A percentile compares a stretch with the other conserved stretches of the same genome.
These are phyloP conservation scores for Hirtodrosophila trivittata DNA, from an alignment of 2,888 invertebrate genomes.

Conservation along the genomic window DNA sequence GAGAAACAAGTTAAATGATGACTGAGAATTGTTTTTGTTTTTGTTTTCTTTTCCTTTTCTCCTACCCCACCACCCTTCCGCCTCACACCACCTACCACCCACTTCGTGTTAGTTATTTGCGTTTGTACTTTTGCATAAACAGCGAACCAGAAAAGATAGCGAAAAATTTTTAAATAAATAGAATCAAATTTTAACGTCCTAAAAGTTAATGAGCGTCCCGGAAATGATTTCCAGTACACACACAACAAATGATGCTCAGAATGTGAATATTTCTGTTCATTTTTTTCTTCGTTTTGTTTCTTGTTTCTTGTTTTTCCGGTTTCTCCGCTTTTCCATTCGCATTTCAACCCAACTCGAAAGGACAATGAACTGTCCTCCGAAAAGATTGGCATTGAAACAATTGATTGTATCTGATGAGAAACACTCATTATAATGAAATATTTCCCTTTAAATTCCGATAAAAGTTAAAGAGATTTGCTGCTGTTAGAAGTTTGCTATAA, in stretches of 20 bases:
- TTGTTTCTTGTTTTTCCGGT: background rate
- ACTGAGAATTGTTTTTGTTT: slow-evolving; percentile 29
- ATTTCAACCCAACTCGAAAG: slow-evolving; percentile 5
- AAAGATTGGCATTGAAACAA: slow-evolving; percentile 26
- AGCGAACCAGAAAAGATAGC: slow-evolving; percentile 13
- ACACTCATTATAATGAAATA: no score
- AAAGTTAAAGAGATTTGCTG: no score
- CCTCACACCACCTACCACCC: background rate
- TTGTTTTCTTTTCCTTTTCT: background rate
- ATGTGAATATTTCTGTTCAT: background rate
- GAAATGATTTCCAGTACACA: slow-evolving; percentile 57
- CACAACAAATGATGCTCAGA: slow-evolving; percentile 19
- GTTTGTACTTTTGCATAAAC: slow-evolving; percentile 32
- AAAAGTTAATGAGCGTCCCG: slow-evolving; percentile 68
- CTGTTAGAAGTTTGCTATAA: no score
- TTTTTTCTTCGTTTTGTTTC: no score
- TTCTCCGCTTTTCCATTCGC: background rate
- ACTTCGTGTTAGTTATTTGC: slow-evolving; percentile 16
- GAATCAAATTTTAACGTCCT: slow-evolving; percentile 61
- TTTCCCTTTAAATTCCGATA: no score
- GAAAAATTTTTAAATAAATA: slow-evolving; percentile 56
- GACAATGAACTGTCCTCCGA: slow-evolving; percentile 40
- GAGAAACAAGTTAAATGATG: slow-evolving; percentile 35
- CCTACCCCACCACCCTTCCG: no score
- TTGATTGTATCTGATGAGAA: background rate